These are phyloP conservation scores for Chelmon rostratus DNA, from an alignment of 2,797 vertebrate genomes.

Conservation along the genomic window DNA sequence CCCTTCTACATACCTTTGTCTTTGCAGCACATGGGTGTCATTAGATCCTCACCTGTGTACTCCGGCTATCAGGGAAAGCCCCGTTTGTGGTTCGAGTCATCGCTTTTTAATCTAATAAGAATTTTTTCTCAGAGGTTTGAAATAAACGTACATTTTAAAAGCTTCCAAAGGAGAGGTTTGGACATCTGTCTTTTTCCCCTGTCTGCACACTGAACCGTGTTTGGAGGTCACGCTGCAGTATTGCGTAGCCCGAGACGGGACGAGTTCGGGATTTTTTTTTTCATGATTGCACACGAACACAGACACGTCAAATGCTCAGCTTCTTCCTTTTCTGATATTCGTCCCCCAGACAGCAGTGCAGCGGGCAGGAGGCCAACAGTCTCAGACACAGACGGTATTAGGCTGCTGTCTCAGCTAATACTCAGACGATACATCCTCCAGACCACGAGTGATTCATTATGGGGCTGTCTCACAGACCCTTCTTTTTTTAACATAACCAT, in stretches of 20 bases:
- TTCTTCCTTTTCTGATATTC: slow-evolving; percentile 23
- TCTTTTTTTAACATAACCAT: slow-evolving; percentile 15
- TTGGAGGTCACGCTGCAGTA: slow-evolving; percentile 35
- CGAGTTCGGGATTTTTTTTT: background rate
- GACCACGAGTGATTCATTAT: slow-evolving; percentile 67
- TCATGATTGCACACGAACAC: background rate
- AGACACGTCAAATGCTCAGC: slow-evolving; percentile 18
- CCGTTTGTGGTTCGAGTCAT: slow-evolving; percentile 7
- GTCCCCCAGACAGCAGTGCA: slow-evolving; percentile 48
- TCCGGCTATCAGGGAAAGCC: slow-evolving; percentile 40
- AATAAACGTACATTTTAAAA: slow-evolving; percentile 63
- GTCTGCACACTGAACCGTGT: slow-evolving; percentile 21
- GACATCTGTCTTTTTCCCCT: slow-evolving; percentile 66
- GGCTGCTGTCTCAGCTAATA: slow-evolving; percentile 55
- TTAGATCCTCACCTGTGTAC: slow-evolving; percentile 57
- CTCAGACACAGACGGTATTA: slow-evolving; percentile 69
- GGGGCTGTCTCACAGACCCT: slow-evolving; percentile 32
- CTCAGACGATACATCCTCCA: slow-evolving; percentile 67
- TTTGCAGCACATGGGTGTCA: slow-evolving; percentile 46
- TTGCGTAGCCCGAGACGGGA: slow-evolving; percentile 22
- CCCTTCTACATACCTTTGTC: slow-evolving; percentile 50
- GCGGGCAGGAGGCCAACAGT: slow-evolving; percentile 58
- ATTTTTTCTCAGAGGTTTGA: background rate
- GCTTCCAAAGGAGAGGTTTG: slow-evolving; percentile 53
- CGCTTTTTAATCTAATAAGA: slow-evolving; percentile 16